A percentile compares a stretch with the other conserved stretches of the same genome.
phyloP scores from a whole-genome alignment of 2,113 vertebrate genomes.

The Channa argus region DNA sequence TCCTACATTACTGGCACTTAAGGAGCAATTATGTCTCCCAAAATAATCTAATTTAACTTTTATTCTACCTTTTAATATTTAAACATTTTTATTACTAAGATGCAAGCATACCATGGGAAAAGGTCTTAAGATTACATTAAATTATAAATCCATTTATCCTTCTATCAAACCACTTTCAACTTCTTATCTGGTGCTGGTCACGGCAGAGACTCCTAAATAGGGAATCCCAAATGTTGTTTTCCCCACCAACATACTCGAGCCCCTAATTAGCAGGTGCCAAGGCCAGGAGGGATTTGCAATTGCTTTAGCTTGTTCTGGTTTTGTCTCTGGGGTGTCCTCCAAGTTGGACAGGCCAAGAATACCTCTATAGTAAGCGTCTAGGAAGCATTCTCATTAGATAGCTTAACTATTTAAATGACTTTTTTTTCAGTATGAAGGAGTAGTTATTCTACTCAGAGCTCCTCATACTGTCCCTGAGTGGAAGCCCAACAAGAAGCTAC shows the following conservation, averaged over 20 bases:
- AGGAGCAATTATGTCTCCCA: constrained; percentile 12
- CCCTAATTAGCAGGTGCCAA: constrained; percentile 8
- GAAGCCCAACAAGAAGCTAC: not conserved
- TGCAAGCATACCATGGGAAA: constrained; percentile 16
- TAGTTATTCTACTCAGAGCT: not conserved
- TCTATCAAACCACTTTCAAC: not conserved
- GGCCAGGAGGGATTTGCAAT: constrained; percentile 14
- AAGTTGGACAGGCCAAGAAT: constrained; percentile 11
- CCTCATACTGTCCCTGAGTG: not conserved
- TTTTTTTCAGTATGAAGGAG: constrained; percentile 9
- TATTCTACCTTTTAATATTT: not conserved
- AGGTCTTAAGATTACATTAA: constrained; percentile 13
- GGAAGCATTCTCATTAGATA: constrained; percentile 4
- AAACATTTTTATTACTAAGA: constrained; percentile 15
- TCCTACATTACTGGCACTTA: constrained; percentile 12
- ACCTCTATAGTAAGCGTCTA: constrained; percentile 10
- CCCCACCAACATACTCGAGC: not conserved
- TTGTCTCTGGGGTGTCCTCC: not conserved
- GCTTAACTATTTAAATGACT: not conserved
- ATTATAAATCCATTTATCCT: constrained; percentile 20
- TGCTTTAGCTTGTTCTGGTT: constrained; percentile 8
- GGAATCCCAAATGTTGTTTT: not conserved
- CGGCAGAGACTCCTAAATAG: not conserved
- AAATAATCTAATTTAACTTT: not conserved
- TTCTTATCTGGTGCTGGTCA: not conserved